Evolutionary conservation across 92 coral and sea anemone species (phyloP), one percentile per base, ranked within the genome.

Genomic region (Blastomussa wellsi): DNA sequence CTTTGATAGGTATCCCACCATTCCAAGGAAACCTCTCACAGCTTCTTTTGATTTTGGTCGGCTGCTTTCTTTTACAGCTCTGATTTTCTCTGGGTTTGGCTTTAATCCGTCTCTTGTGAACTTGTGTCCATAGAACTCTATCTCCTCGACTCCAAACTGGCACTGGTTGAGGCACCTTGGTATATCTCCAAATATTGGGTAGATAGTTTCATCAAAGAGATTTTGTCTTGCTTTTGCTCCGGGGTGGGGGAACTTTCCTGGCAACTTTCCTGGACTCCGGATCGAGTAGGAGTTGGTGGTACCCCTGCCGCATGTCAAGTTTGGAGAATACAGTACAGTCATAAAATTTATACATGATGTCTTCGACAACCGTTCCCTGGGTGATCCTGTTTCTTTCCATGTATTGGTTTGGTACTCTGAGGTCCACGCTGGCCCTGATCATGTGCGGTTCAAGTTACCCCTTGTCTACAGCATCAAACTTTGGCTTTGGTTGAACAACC

Each of bases 401-500:
- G 82, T 1, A 79, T 64, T 81, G 75, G 85, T 90, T 92, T 48
- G 90, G 95, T 60, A 90, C 84, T 64, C 93, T 80, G 42, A 87
- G 88, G 75, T 90, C 93, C 62, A 92, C 79, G 79, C 95, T 92
- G 28, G 90, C 84, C 73, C 90, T 88, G 62, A 92, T 92, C 93
- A 85, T 91, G 86, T 78, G 86, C 13, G 90, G 93, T 62, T 89
- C 87, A 33, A 82, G 88, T 66, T 92, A 11, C n/a, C 89, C 92
- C 24, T 72, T 73, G 41, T 59, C 69, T 57, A 76, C 39, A 26
- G 62, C 73, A 53, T 79, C 64, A 80, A 90, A 90, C 83, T 66
- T 88, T 67, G 94, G 92, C 62, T 91, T 88, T 51, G 92, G 94
- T 32, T 91, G 92, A 11, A 89, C 91, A 10, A 92, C 95, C 53